phyloP scores from a whole-genome alignment of 2,797 vertebrate species.

The Coregonus ussuriensis region DNA sequence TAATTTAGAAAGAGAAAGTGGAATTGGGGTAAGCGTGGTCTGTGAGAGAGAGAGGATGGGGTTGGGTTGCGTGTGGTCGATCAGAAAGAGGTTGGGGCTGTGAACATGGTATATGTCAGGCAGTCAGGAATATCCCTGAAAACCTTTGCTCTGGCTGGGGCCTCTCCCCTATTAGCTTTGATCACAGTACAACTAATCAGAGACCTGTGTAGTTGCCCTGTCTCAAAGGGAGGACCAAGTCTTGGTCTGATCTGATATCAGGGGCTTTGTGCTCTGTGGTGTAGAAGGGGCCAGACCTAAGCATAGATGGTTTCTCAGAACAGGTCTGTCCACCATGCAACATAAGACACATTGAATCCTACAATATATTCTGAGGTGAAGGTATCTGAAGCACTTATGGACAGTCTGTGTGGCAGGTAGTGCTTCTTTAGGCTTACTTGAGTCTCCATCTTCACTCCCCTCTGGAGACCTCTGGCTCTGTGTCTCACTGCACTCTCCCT shows the following conservation, averaged over 20 bases:
- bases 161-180: slow-evolving; percentile 61
- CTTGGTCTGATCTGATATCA: slow-evolving; percentile 36
- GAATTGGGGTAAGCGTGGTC: not conserved
- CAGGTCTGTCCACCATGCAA: too few relatives aligned
- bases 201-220: slow-evolving; percentile 13
- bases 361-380: not conserved
- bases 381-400: not conserved
- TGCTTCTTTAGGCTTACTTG: slow-evolving; percentile 73
- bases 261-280: slow-evolving; percentile 21
- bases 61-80: slow-evolving; percentile 59
- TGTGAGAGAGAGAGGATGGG: slow-evolving; percentile 14
- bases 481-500: slow-evolving; percentile 41
- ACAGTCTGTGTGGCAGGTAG: slow-evolving; percentile 19
- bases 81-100: slow-evolving; percentile 29
- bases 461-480: slow-evolving; percentile 58
- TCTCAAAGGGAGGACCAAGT: slow-evolving; percentile 51
- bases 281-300: not conserved
- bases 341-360: not conserved
- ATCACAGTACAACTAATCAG: slow-evolving; percentile 58
- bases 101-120: slow-evolving; percentile 29
- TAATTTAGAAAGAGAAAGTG: slow-evolving; percentile 26
- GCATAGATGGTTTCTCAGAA: not conserved
- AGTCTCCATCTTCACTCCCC: slow-evolving; percentile 69
- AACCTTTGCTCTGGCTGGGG: slow-evolving; percentile 52
- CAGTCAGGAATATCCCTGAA: slow-evolving; percentile 48